phyloP scores from a whole-genome alignment of 2,797 vertebrate species.

The Amniataba percoides region DNA sequence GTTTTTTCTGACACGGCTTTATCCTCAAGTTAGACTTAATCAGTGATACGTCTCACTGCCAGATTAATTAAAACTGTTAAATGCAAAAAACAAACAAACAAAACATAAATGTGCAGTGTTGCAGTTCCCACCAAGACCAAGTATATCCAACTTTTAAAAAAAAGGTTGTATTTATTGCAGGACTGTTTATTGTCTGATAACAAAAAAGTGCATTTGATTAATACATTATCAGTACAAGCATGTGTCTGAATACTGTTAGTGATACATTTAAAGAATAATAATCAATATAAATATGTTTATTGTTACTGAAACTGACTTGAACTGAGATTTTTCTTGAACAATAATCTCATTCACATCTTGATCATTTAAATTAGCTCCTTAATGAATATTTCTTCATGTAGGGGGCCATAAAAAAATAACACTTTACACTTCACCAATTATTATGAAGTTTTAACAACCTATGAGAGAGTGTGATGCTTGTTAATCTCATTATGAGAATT shows the following conservation, averaged over 20 bases:
- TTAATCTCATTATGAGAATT: neutral
- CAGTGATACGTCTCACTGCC: neutral
- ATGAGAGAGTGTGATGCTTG: too few species aligned
- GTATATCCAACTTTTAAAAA: neutral
- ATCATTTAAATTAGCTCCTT: neutral
- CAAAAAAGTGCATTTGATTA: slow-evolving; percentile 1
- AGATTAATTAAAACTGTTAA: too few species aligned
- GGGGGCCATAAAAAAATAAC: neutral
- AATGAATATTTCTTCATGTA: too few species aligned
- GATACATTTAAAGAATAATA: neutral
- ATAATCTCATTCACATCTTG: neutral
- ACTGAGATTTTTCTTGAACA: neutral
- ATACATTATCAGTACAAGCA: neutral
- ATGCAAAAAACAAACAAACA: too few species aligned
- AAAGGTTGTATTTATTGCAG: slow-evolving; percentile 17
- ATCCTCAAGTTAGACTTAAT: neutral
- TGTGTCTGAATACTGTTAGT: slow-evolving; percentile 6
- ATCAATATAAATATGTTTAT: neutral
- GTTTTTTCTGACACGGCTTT: too few species aligned
- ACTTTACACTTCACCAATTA: too few species aligned
- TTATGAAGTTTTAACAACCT: too few species aligned
- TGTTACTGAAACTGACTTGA: neutral
- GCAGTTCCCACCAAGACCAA: too few species aligned
- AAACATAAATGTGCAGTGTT: too few species aligned
- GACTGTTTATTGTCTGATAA: slow-evolving; percentile 10